A percentile compares a stretch with the other conserved stretches of the same genome.
Evolutionary conservation across 2,797 vertebrate species (phyloP).

Genomic region (Aselliscus stoliczkanus): DNA sequence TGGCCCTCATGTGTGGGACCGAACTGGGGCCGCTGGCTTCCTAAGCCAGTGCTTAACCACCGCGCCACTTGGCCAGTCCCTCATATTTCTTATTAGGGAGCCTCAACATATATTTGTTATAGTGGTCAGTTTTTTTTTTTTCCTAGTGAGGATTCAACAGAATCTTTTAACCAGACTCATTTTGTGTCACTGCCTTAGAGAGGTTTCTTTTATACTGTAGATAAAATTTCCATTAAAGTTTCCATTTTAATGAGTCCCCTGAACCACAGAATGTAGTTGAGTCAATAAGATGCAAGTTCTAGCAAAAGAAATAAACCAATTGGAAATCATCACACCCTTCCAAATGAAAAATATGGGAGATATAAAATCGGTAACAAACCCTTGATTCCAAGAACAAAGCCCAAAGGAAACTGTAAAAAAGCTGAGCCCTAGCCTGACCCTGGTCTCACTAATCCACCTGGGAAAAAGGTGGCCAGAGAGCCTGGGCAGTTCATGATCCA

Average conservation of each 20-base stretch:
- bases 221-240: background rate
- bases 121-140: background rate
- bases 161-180: background rate
- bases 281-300: background rate
- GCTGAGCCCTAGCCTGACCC: background rate
- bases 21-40: too few species aligned
- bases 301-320: background rate
- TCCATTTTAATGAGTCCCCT: background rate
- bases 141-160: background rate
- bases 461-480: background rate
- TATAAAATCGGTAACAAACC: background rate
- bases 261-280: background rate
- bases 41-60: too few species aligned
- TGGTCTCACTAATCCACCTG: background rate
- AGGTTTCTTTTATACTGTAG: background rate
- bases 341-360: background rate
- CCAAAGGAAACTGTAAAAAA: background rate
- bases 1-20: too few species aligned
- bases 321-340: background rate
- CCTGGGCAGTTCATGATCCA: background rate
- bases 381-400: background rate
- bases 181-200: background rate
- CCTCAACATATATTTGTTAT: background rate
- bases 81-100: background rate
- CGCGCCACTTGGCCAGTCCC: too few species aligned